phyloP scores from a whole-genome alignment of 1,140 invertebrate genomes.

The Tetragonula clypearis region DNA sequence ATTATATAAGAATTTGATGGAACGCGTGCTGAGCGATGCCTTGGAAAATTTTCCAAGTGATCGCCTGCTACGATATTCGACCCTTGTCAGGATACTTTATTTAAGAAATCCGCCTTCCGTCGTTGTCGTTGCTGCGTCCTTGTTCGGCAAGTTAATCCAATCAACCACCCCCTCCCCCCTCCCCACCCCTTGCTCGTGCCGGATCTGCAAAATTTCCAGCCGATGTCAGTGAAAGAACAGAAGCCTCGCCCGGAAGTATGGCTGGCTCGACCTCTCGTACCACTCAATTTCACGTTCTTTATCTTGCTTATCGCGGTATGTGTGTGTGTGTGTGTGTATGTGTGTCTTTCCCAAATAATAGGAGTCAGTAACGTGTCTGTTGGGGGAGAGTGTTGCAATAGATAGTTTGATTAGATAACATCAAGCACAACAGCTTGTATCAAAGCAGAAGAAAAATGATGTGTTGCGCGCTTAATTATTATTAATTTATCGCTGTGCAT shows the following conservation, averaged over 20 bases:
- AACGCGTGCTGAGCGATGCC: neutral
- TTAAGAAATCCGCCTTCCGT: slow-evolving; percentile 35
- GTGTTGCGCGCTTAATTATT: neutral
- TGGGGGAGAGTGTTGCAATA: neutral
- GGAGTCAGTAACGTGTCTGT: neutral
- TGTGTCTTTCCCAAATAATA: slow-evolving; percentile 38
- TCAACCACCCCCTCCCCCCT: slow-evolving; percentile 42
- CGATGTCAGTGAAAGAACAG: slow-evolving; percentile 22
- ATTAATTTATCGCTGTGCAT: neutral
- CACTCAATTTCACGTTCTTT: slow-evolving; percentile 55
- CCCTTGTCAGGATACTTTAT: slow-evolving; percentile 38
- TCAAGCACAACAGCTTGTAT: no score
- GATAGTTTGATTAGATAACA: neutral
- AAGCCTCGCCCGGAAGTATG: neutral
- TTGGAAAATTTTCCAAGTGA: slow-evolving; percentile 19
- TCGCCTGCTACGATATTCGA: neutral
- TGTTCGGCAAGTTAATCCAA: slow-evolving; percentile 58
- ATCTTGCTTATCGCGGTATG: slow-evolving; percentile 44
- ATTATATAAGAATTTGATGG: no score
- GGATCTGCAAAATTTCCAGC: slow-evolving; percentile 50
- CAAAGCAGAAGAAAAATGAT: neutral
- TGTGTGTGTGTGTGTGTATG: slow-evolving; percentile 39
- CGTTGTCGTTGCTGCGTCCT: slow-evolving; percentile 47
- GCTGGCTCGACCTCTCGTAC: slow-evolving; percentile 27
- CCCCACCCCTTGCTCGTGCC: neutral